Conservation (phyloP, 2,797 vertebrate genomes). For the Huso huso region DNA sequence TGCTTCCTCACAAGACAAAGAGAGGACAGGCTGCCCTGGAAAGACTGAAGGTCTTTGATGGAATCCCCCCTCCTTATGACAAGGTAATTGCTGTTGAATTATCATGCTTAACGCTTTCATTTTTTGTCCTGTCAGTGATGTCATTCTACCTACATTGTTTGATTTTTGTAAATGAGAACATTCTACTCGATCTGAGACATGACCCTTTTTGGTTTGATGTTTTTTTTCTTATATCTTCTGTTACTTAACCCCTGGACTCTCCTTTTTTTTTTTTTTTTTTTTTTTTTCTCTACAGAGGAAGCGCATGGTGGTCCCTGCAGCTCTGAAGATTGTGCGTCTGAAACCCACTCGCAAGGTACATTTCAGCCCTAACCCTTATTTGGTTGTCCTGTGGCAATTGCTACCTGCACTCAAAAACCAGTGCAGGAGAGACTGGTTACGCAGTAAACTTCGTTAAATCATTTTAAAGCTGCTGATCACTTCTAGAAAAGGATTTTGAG, state of each 20-base stretch:
- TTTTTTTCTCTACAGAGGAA: slow-evolving; percentile 66
- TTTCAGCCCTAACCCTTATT: too few species aligned
- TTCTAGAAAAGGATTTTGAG: too few species aligned
- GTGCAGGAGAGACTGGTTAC: too few species aligned
- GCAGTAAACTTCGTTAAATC: too few species aligned
- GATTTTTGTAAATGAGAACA: slow-evolving; percentile 47
- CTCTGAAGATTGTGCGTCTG: slow-evolving; percentile 84
- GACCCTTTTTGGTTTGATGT: background rate
- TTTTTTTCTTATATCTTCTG: background rate
- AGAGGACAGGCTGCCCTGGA: slow-evolving; percentile 85
- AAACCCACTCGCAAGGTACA: slow-evolving; percentile 88
- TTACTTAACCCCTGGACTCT: background rate
- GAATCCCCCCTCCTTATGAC: slow-evolving; percentile 87
- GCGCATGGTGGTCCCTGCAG: slow-evolving; percentile 88
- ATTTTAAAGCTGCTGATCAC: too few species aligned
- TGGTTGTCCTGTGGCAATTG: too few species aligned
- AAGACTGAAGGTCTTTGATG: slow-evolving; percentile 88
- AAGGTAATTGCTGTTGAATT: slow-evolving; percentile 57
- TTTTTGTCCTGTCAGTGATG: slow-evolving; percentile 59
- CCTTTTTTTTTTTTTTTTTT: too few species aligned
- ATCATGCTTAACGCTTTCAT: background rate
- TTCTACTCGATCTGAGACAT: slow-evolving; percentile 40
- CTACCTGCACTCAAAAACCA: too few species aligned
- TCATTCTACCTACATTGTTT: slow-evolving; percentile 68
- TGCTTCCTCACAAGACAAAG: slow-evolving; percentile 93